phyloP scores from a whole-genome alignment of 2,797 vertebrate genomes.

The Rhincodon typus region DNA sequence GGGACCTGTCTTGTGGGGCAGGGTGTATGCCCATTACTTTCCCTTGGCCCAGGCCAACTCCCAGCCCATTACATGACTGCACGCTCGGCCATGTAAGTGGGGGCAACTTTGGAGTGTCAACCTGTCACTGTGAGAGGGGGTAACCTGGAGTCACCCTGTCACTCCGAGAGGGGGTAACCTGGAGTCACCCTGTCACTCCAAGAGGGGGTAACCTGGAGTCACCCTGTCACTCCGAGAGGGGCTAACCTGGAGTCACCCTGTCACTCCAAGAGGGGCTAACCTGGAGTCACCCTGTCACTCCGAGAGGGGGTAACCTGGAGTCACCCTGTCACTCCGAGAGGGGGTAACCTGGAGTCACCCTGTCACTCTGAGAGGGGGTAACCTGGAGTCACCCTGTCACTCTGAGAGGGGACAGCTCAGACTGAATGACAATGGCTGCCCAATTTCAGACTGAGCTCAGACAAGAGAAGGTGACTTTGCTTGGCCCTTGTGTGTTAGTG shows the following conservation, averaged over 20 bases:
- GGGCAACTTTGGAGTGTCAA: too few species aligned
- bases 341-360: background rate
- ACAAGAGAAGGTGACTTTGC: too few species aligned
- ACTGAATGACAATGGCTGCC: background rate
- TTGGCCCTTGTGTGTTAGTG: background rate
- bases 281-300: too few species aligned
- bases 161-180: background rate
- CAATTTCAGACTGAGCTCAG: background rate
- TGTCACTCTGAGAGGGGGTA: background rate
- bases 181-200: too few species aligned
- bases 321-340: background rate
- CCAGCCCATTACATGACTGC: too few species aligned
- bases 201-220: too few species aligned
- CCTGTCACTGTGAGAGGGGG: background rate
- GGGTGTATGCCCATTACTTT: background rate
- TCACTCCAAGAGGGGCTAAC: too few species aligned
- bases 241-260: too few species aligned
- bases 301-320: too few species aligned
- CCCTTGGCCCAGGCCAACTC: background rate
- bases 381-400: too few species aligned
- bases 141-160: background rate
- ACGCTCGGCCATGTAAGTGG: too few species aligned
- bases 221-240: too few species aligned
- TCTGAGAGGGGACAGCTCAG: background rate
- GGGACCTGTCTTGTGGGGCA: background rate